Evolutionary conservation across 2,888 invertebrate genomes (phyloP).

Genomic region (Thereva nobilitata): DNA sequence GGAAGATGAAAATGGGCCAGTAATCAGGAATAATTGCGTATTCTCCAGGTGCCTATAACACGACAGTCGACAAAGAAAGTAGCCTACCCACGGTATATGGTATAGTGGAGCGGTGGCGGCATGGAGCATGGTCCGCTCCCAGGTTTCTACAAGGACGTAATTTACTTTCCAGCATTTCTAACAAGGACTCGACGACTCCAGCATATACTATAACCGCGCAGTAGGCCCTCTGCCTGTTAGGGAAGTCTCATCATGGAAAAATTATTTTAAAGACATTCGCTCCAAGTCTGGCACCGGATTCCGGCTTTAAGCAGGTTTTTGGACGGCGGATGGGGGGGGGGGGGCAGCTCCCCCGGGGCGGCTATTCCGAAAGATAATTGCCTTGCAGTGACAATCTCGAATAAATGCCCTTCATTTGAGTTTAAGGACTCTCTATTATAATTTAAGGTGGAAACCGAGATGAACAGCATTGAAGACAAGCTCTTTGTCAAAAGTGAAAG

Average conservation of each 20-base stretch:
- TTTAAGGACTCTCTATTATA: conserved; percentile 31
- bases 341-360: conserved; percentile 22
- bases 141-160: background rate
- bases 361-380: conserved; percentile 28
- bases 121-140: background rate
- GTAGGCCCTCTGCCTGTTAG: conserved; percentile 15
- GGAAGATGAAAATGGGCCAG: conserved; percentile 29
- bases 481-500: conserved; percentile 11
- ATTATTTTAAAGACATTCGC: conserved; percentile 12
- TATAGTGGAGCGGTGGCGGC: too few relatives aligned
- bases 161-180: conserved; percentile 9
- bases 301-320: background rate
- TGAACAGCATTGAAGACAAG: conserved; percentile 9
- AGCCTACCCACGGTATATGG: too few relatives aligned
- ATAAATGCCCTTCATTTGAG: conserved; percentile 23
- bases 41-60: conserved; percentile 33
- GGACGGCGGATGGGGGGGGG: background rate
- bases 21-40: conserved; percentile 35
- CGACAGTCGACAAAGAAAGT: background rate
- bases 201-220: conserved; percentile 5
- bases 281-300: too few relatives aligned
- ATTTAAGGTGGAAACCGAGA: conserved; percentile 11
- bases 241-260: conserved; percentile 27
- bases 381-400: conserved; percentile 32
- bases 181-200: too few relatives aligned